Evolutionary conservation across 2,888 invertebrate genomes (phyloP).

Genomic region (Leptopilina drosophilae): DNA sequence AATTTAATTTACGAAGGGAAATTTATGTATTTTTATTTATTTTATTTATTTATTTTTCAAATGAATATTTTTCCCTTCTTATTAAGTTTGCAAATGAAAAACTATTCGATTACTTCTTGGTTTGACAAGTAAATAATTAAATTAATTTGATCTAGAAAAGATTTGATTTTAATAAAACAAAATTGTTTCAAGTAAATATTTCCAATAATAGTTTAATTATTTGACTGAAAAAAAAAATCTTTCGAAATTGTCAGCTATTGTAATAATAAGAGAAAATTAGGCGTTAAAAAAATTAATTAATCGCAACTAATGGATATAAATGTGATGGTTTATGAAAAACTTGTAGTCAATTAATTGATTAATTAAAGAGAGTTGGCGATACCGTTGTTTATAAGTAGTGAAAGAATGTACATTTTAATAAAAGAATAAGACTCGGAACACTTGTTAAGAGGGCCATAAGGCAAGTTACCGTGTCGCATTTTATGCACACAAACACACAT

Average conservation of each 20-base stretch:
- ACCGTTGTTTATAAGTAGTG: constrained; percentile 27
- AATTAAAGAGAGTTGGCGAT: constrained; percentile 45
- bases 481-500: constrained; percentile 21
- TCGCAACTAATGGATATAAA: neutral
- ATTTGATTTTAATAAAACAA: too few species aligned
- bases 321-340: constrained; percentile 10
- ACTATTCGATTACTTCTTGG: too few species aligned
- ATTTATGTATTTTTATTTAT: too few species aligned
- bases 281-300: neutral
- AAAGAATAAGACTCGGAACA: constrained; percentile 71
- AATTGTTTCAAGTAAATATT: too few species aligned
- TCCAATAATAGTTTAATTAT: too few species aligned
- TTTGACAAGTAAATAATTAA: too few species aligned
- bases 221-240: too few species aligned
- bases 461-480: constrained; percentile 49
- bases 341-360: constrained; percentile 47
- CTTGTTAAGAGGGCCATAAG: constrained; percentile 73
- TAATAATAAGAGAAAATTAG: neutral
- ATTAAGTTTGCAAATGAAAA: too few species aligned
- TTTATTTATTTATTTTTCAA: too few species aligned
- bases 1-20: too few species aligned
- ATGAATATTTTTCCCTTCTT: too few species aligned
- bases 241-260: neutral
- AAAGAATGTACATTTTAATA: constrained; percentile 50
- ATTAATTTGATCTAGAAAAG: too few species aligned